These are phyloP conservation scores for Centroberyx gerrardi DNA, from an alignment of 2,797 vertebrate species.

Conservation along the genomic window DNA sequence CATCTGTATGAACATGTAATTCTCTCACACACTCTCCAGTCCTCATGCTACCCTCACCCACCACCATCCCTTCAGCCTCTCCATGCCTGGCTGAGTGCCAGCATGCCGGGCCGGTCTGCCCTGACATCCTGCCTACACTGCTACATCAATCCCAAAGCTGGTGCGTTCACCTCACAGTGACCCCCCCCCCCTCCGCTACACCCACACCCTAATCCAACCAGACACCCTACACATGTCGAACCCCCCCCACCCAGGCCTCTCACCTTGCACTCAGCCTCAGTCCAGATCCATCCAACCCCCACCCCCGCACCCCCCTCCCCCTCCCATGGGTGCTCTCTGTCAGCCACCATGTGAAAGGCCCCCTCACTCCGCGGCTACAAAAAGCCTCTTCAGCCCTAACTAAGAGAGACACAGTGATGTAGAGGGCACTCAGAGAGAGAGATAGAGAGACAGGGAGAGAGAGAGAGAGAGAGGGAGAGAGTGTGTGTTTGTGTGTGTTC, in stretches of 20 bases:
- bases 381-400: constrained; percentile 68
- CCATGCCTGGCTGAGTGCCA: constrained; percentile 9
- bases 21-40: constrained; percentile 1
- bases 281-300: constrained; percentile 48
- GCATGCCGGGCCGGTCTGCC: background rate
- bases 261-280: constrained; percentile 55
- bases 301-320: no score
- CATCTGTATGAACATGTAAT: constrained; percentile 1
- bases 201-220: constrained; percentile 62
- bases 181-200: constrained; percentile 50
- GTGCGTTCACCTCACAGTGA: constrained; percentile 51
- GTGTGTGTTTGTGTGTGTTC: background rate
- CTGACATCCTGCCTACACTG: constrained; percentile 10
- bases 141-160: constrained; percentile 27
- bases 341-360: constrained; percentile 52
- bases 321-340: constrained; percentile 60
- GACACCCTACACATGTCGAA: constrained; percentile 61
- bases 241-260: constrained; percentile 34
- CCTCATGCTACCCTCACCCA: background rate
- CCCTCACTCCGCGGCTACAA: constrained; percentile 60
- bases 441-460: no score
- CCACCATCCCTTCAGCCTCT: background rate
- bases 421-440: constrained; percentile 50
- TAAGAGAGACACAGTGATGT: constrained; percentile 49
- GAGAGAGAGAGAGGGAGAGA: no score